Evolutionary conservation across 1,140 invertebrate genomes (phyloP), one percentile per base, ranked within the genome.

Genomic region (Ceratosolen fusciceps): DNA sequence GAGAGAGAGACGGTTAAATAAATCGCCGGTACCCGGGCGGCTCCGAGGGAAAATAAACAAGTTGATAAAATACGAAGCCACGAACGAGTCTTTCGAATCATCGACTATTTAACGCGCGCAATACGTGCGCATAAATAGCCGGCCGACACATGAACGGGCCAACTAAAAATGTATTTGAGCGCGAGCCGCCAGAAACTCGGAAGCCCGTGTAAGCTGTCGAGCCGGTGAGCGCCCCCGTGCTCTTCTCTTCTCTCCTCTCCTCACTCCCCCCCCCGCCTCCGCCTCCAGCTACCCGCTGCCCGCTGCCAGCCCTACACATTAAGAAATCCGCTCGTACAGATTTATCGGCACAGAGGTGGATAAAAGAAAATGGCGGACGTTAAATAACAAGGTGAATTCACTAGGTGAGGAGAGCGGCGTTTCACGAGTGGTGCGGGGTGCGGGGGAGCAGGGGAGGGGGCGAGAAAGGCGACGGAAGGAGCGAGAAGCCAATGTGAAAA

Each of bases 371-470:
- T n/a, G 39, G 39, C 12, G 12, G 12, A 43, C 39, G 39, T 43
- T 43, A 43, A n/a, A n/a, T 43, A 43, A 5, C 39, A 43, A 43
- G 12, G 39, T 43, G 5, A 43, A 43, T 43, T n/a, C 5, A 12
- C 12, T 43, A 43, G 12, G 39, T 43, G 12, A 43, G 19, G 43
- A 47, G 43, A 47, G 43, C 7, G 37, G n/a, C n/a, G n/a, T n/a
- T n/a, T n/a, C 43, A 39, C 19, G 43, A 47, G 43, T 9, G 43
- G 16, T 5, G n/a, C 9, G 21, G 54, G 21, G 26, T 5, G 67
- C n/a, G 70, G 19, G 70, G 14, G 26, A 37, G 49, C 74, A 80
- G 82, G 82, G 74, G 76, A 39, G 67, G 54, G 26, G 5, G 47
- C 12, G 47, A 34, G 49, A 54, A 24, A n/a, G 49, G 47, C 8